A percentile compares a stretch with the other conserved stretches of the same genome.
These are phyloP conservation scores for Tribolium castaneum DNA, from an alignment of 1,140 invertebrate genomes.

Conservation along the genomic window DNA sequence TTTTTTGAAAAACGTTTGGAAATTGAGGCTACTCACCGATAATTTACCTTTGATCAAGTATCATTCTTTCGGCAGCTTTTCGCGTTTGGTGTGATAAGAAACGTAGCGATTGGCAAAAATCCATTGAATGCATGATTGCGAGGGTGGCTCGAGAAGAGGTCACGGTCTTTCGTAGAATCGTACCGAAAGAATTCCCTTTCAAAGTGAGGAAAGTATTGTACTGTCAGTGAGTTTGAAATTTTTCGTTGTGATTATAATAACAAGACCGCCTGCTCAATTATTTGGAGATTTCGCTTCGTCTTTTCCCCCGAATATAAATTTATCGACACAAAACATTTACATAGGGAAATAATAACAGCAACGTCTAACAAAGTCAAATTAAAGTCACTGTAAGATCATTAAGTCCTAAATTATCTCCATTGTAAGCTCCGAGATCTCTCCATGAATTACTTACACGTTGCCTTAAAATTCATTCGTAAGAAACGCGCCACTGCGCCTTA, in stretches of 20 bases:
- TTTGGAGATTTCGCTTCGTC: slow-evolving; percentile 7
- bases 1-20: too few relatives aligned
- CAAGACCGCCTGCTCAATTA: slow-evolving; percentile 1
- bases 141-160: not conserved
- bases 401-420: slow-evolving; percentile 33
- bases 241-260: slow-evolving; percentile 29
- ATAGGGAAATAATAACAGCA: slow-evolving; percentile 25
- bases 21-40: too few relatives aligned
- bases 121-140: not conserved
- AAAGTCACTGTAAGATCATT: slow-evolving; percentile 31
- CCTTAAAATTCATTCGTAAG: slow-evolving; percentile 15
- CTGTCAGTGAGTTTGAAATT: slow-evolving; percentile 19
- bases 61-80: not conserved
- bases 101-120: slow-evolving; percentile 7
- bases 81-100: not conserved
- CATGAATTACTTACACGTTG: slow-evolving; percentile 21
- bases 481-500: slow-evolving; percentile 30
- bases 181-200: slow-evolving; percentile 16
- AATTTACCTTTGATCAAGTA: too few relatives aligned
- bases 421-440: slow-evolving; percentile 12
- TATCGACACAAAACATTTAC: slow-evolving; percentile 14
- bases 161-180: slow-evolving; percentile 11
- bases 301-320: slow-evolving; percentile 20
- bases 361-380: slow-evolving; percentile 29
- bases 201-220: slow-evolving; percentile 13